Percentiles rank a stretch among this genome's conserved stretches.
Conservation (phyloP, 2,888 invertebrate genomes). For the Catocala sponsa region DNA sequence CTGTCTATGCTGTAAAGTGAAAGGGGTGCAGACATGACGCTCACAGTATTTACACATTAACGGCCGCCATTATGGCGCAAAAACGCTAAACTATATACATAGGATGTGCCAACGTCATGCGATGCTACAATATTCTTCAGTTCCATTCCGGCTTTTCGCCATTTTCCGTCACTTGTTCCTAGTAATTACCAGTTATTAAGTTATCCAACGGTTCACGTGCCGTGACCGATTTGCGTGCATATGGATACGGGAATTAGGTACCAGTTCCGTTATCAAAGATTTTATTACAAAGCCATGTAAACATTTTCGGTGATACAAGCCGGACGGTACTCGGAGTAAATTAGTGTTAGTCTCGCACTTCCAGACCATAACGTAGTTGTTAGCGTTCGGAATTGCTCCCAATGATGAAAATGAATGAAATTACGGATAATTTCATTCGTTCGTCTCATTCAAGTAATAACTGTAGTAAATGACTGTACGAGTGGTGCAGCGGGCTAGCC, state of each 20-base stretch:
- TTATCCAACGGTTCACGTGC: constrained; percentile 48
- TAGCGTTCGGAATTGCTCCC: no score
- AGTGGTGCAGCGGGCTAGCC: no score
- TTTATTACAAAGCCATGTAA: constrained; percentile 38
- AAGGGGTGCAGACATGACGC: background rate
- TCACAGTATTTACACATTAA: background rate
- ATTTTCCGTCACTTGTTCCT: constrained; percentile 69
- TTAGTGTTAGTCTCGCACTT: no score
- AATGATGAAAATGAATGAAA: no score
- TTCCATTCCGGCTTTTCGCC: constrained; percentile 61
- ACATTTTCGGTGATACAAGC: background rate
- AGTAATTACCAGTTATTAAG: constrained; percentile 66
- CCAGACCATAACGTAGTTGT: no score
- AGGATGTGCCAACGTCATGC: constrained; percentile 23
- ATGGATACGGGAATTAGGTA: constrained; percentile 57
- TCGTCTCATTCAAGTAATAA: no score
- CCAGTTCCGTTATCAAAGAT: constrained; percentile 58
- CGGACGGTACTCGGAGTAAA: no score
- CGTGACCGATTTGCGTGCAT: constrained; percentile 55
- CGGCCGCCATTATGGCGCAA: background rate
- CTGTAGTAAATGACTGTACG: no score
- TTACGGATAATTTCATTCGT: no score
- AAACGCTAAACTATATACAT: background rate
- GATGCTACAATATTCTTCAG: constrained; percentile 12
- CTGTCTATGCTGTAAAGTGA: no score